Conservation (phyloP, 2,888 invertebrate species). For the Sinodicranocentrus sp. region DNA sequence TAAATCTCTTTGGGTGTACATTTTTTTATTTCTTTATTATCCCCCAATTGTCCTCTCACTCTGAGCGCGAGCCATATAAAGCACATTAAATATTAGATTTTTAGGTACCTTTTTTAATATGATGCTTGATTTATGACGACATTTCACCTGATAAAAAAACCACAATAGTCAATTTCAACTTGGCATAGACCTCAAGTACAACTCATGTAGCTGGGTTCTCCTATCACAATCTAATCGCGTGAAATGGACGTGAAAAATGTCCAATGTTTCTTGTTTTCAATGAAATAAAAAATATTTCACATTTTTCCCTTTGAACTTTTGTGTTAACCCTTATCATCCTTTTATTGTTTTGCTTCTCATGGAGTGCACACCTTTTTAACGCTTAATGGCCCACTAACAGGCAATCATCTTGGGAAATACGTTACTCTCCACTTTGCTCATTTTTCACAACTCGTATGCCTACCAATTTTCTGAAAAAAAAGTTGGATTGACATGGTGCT, state of each 20-base stretch:
- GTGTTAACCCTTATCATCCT: conserved; percentile 18
- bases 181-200: neutral
- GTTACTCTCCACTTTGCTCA: neutral
- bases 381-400: conserved; percentile 24
- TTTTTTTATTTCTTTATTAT: neutral
- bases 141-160: conserved; percentile 52
- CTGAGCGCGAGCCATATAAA: conserved; percentile 4
- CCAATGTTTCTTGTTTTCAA: neutral
- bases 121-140: conserved; percentile 45
- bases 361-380: conserved; percentile 1
- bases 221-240: conserved; percentile 13
- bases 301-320: conserved; percentile 9
- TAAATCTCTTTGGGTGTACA: neutral
- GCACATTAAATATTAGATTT: neutral
- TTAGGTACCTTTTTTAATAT: neutral
- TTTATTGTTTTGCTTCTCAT: conserved; percentile 20
- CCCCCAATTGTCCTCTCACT: conserved; percentile 10
- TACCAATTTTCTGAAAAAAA: neutral
- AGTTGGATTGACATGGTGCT: neutral
- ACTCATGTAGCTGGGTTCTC: too few species aligned
- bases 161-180: conserved; percentile 9
- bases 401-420: conserved; percentile 7
- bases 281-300: neutral
- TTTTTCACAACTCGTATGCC: conserved; percentile 4
- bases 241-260: conserved; percentile 8